Base-by-base conservation (phyloP, 2,888 invertebrate species). In the Trachelus troglodyta region DNA sequence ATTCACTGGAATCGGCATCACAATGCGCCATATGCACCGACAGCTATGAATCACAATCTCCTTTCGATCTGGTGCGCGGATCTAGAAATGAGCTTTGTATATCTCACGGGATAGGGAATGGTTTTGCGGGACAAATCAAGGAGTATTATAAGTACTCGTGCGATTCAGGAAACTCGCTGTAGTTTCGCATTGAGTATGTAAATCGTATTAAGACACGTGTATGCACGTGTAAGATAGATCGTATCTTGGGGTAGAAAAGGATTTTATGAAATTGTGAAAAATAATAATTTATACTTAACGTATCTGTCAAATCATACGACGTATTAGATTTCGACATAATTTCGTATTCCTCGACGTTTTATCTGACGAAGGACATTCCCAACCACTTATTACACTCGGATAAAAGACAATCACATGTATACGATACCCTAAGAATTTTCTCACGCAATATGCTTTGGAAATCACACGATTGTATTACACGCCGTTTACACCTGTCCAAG, bases 31-130 rank as follows among this genome's bases (percentile, higher is more conserved):
- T 76, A 79, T 74, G 35, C 69, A 40, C 74, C 69, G 79, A 76
- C 74, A 69, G 76, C 74, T 76, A 74, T 76, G 76, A 79, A 74
- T 79, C 76, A 79, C 74, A 74, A 74, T 73, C 71, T 71, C 68
- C 76, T 69, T 76, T 76, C 73, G 76, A 79, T 79, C 76, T 79
- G 73, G 73, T 74, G 73, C 76, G 68, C 74, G 74, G 73, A 76
- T 79, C 73, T 56, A 56, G 56, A 56, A 56, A 9, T 23, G 56
- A 56, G 56, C 56, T 56, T 56, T 56, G 56, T 56, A 56, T 56
- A 9, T 56, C 23, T 56, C 56, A 56, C 0, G 56, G 9, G 23
- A 56, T 56, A 56, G 56, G 56, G 56, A 56, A 56, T 1, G 56
- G 56, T 56, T 56, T 56, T 23, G 56, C 56, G 56, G 56, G 56